These are phyloP conservation scores for Lomographa bimaculata DNA, from an alignment of 2,888 invertebrate species.

Conservation along the genomic window DNA sequence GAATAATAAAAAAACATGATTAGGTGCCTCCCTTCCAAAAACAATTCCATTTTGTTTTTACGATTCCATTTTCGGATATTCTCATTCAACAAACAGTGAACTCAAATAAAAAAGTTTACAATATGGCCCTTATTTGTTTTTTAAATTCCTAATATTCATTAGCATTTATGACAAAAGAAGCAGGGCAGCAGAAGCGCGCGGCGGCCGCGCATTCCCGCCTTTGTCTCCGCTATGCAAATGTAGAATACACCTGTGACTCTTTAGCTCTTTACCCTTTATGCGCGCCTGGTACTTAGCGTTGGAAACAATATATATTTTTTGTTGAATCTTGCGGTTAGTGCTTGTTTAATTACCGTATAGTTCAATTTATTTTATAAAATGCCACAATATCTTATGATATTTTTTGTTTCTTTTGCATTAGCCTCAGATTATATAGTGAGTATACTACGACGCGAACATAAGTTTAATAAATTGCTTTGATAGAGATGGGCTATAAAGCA, in stretches of 20 bases:
- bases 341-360: conserved; percentile 11
- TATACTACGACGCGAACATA: too few relatives aligned
- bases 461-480: too few relatives aligned
- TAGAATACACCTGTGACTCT: conserved; percentile 64
- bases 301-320: conserved; percentile 23
- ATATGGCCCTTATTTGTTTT: conserved; percentile 43
- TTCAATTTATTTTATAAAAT: too few relatives aligned
- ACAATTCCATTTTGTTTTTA: too few relatives aligned
- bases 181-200: conserved; percentile 66
- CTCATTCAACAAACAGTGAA: conserved; percentile 7
- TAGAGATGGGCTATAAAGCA: too few relatives aligned
- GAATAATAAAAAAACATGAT: too few relatives aligned
- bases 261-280: conserved; percentile 46
- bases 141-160: conserved; percentile 66
- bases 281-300: conserved; percentile 52
- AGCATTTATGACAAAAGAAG: conserved; percentile 73
- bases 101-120: conserved; percentile 26
- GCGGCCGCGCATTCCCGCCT: conserved; percentile 52
- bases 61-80: too few relatives aligned
- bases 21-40: too few relatives aligned
- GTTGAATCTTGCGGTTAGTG: conserved; percentile 5
- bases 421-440: too few relatives aligned
- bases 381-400: too few relatives aligned
- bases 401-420: too few relatives aligned
- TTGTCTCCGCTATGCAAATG: conserved; percentile 74